Conservation (phyloP, 1,140 invertebrate genomes). For the Neodiprion pinetum region DNA sequence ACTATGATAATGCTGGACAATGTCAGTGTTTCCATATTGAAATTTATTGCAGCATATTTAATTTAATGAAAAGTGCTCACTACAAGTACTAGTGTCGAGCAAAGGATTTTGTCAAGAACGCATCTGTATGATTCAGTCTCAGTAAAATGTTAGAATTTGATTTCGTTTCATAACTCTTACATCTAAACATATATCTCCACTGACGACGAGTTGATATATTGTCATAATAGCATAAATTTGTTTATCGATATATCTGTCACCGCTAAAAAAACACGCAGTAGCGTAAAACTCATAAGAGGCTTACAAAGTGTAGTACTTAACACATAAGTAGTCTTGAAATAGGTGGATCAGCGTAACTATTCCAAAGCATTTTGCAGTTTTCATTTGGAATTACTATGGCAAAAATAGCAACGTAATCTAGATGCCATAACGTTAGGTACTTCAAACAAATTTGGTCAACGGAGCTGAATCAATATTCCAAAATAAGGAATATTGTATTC, state of each 20-base stretch:
- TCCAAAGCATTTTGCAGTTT: background rate
- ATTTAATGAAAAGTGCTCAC: too few species aligned
- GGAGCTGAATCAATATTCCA: background rate
- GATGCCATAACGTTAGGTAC: too few species aligned
- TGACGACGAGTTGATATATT: background rate
- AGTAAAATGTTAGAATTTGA: background rate
- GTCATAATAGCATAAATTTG: background rate
- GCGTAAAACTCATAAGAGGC: background rate
- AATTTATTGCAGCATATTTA: too few species aligned
- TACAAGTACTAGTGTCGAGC: background rate
- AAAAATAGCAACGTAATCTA: too few species aligned
- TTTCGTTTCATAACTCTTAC: background rate
- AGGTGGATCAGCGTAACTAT: background rate
- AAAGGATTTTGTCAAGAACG: background rate
- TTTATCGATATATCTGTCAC: background rate
- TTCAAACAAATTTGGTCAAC: too few species aligned
- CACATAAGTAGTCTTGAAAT: background rate
- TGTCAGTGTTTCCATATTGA: too few species aligned
- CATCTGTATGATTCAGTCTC: background rate
- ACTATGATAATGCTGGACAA: too few species aligned
- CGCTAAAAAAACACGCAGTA: background rate
- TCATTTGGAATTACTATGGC: too few species aligned
- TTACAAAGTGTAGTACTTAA: background rate
- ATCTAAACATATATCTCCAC: background rate
- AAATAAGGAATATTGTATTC: too few species aligned